Evolutionary conservation across 64 coral and sea anemone genomes (phyloP).

Genomic region (Dendrophyllia cribrosa): DNA sequence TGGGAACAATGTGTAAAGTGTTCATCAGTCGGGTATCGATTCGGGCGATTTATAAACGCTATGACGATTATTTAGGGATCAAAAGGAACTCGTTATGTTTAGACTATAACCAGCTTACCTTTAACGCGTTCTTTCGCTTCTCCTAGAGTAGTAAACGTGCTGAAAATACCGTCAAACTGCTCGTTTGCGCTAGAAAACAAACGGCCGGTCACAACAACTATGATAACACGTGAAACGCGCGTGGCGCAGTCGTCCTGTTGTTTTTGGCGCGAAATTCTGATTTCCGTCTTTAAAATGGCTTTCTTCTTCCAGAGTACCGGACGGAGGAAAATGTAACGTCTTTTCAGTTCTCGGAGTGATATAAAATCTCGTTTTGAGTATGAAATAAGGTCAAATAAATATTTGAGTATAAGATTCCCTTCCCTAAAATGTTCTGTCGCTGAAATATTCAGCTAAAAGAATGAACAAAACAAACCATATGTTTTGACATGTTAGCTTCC

Average conservation of each 20-base stretch:
- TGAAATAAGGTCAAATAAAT: too few relatives aligned
- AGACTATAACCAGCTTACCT: not conserved
- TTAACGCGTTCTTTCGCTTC: not conserved
- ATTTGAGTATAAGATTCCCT: too few relatives aligned
- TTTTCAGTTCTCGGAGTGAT: slow-evolving; percentile 64
- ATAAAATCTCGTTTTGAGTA: too few relatives aligned
- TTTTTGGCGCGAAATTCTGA: slow-evolving; percentile 13
- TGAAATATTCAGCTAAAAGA: too few relatives aligned
- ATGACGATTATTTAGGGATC: not conserved
- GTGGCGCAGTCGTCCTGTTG: not conserved
- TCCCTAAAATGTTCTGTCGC: too few relatives aligned
- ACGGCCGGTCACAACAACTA: not conserved
- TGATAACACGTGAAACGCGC: not conserved
- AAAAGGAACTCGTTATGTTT: not conserved
- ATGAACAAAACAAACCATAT: too few relatives aligned
- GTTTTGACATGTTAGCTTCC: too few relatives aligned
- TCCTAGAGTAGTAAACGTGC: not conserved
- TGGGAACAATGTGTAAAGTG: too few relatives aligned
- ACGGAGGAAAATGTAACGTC: not conserved
- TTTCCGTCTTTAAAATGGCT: not conserved
- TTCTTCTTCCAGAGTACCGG: too few relatives aligned
- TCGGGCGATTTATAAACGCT: not conserved
- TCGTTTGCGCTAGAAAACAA: not conserved
- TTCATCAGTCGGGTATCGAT: too few relatives aligned
- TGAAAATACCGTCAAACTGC: not conserved